phyloP scores from a whole-genome alignment of 2,888 invertebrate genomes.

The Tuta absoluta region DNA sequence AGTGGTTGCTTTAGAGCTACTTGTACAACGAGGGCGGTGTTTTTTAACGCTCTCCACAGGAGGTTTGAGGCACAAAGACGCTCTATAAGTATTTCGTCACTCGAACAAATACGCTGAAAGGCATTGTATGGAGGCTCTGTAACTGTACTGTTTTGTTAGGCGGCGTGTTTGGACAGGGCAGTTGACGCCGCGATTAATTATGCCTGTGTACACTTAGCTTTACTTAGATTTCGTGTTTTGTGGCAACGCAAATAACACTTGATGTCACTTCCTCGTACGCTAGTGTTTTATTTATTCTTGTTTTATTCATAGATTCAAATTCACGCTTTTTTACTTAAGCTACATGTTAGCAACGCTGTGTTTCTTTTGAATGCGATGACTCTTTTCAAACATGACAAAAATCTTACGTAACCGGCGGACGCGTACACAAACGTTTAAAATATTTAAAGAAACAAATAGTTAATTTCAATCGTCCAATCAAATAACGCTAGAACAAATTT shows the following conservation, averaged over 20 bases:
- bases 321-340: not conserved
- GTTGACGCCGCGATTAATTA: slow-evolving; percentile 69
- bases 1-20: slow-evolving; percentile 41
- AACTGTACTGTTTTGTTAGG: slow-evolving; percentile 63
- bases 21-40: slow-evolving; percentile 35
- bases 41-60: slow-evolving; percentile 53
- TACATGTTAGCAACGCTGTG: not conserved
- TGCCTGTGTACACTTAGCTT: slow-evolving; percentile 42
- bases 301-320: slow-evolving; percentile 1
- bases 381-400: not conserved
- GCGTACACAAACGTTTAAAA: not conserved
- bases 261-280: not conserved
- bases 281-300: not conserved
- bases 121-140: slow-evolving; percentile 56
- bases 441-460: not conserved
- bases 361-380: not conserved
- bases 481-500: slow-evolving; percentile 22
- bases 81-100: slow-evolving; percentile 66
- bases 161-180: slow-evolving; percentile 62
- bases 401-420: not conserved
- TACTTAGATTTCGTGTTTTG: slow-evolving; percentile 37
- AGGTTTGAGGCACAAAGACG: slow-evolving; percentile 58
- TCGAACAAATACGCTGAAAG: slow-evolving; percentile 66
- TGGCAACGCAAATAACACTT: slow-evolving; percentile 10
- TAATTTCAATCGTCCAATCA: slow-evolving; percentile 1